These are phyloP conservation scores for Ianthella basta DNA, from an alignment of 37 sponge, comb jelly and placozoan genomes.

Conservation along the genomic window DNA sequence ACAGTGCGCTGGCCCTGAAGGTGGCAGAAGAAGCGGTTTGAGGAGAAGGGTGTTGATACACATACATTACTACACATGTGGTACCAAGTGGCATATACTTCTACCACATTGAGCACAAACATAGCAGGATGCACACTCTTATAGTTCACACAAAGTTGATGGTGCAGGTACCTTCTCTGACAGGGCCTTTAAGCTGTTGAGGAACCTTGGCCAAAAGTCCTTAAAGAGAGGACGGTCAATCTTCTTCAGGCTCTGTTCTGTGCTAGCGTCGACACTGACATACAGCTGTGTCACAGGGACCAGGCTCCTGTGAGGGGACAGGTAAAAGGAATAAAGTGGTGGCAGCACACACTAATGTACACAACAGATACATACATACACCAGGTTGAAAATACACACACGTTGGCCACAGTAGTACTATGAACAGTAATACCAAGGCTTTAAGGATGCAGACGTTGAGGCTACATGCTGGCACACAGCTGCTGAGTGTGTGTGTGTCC, in stretches of 20 bases:
- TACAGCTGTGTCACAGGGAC: constrained; percentile 95
- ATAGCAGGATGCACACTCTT: neutral
- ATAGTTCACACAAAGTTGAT: no score
- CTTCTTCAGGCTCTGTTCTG: constrained; percentile 90
- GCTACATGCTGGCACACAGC: no score
- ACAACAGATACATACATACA: neutral
- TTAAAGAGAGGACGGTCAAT: constrained; percentile 93
- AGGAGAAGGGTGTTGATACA: neutral
- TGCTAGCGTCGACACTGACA: constrained; percentile 95
- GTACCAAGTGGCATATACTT: no score
- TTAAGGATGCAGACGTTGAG: no score
- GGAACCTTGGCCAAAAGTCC: constrained; percentile 92
- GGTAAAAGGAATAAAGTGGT: neutral
- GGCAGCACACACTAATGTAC: neutral
- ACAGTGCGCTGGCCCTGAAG: constrained; percentile 92
- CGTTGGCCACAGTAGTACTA: no score
- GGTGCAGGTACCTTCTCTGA: constrained; percentile 84
- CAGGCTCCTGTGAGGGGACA: no score
- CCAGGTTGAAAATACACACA: no score
- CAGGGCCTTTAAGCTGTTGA: constrained; percentile 78
- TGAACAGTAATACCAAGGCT: no score
- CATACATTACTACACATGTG: neutral
- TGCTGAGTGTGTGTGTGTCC: no score
- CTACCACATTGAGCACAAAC: no score
- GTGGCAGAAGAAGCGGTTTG: neutral